Evolutionary conservation across 2,113 vertebrate species (phyloP), one percentile per base, ranked within the genome.

Genomic region (Barnardius zonarius): DNA sequence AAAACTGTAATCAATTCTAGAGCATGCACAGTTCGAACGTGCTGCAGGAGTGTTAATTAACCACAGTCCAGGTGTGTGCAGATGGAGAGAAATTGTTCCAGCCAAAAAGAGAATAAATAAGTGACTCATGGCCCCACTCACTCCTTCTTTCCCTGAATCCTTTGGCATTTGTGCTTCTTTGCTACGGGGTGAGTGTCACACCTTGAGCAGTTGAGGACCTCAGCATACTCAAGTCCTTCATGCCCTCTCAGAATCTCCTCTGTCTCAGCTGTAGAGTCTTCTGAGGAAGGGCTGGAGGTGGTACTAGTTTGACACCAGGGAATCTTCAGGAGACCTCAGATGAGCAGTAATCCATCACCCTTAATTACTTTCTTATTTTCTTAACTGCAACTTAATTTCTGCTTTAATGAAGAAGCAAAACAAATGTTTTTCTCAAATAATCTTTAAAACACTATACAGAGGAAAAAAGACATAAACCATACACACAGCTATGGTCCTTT

Each of bases 381-480:
- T 35, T 35, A 59, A 59, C 33, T 59, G 33, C 20, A 35, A 23
- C 22, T 72, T 81, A 25, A 68, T 41, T 82, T 85, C 62, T 88
- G 30, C 49, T 86, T 82, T 73, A 90, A 61, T 25, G 74, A 79
- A 39, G 46, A 82, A 87, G 17, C 7, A 59, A 31, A 67, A 66
- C 19, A 44, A 27, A 1, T 0, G 0, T 1, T 18, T 81, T 55
- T 73, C 39, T 66, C 12, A 86, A 54, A 86, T 43, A 14, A 59
- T 64, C 51, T 75, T 82, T 78, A 43, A 92, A 93, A 80, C 25
- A 69, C 3, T 51, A 35, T 11, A 57, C 1, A 44, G 15, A 86
- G 11, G 8, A 46, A 59, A n/a, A 63, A 16, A 57, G 37, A 8
- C 12, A 19, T 10, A 63, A 13, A 25, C 10, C 16, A 19, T 16